Percentiles rank a stretch among this genome's conserved stretches.
phyloP scores from a whole-genome alignment of 30 jellyfish, hydroid and myxozoan species.

The Pseudorhiza aurosa region DNA sequence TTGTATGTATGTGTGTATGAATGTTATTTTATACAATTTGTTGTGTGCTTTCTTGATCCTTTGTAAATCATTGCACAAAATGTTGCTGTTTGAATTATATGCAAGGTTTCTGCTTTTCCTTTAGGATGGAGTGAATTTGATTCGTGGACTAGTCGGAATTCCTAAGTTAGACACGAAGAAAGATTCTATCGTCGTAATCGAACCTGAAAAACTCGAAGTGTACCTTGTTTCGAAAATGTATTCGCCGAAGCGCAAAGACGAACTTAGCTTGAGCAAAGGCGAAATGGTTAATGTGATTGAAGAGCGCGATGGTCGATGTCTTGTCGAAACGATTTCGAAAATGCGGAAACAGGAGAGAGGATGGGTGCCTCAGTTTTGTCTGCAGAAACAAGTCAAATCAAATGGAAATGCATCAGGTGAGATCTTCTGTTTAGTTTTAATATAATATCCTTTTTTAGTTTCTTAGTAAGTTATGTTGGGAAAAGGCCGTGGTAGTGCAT shows the following conservation, averaged over 20 bases:
- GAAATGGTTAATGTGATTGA: conserved; percentile 71
- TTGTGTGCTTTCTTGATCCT: too few relatives aligned
- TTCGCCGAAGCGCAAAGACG: conserved; percentile 91
- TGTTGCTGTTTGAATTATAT: too few relatives aligned
- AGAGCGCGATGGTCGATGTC: conserved; percentile 72
- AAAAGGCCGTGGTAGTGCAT: too few relatives aligned
- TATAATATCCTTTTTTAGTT: too few relatives aligned
- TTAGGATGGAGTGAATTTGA: conserved; percentile 42
- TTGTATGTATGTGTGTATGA: too few relatives aligned
- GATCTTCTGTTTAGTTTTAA: too few relatives aligned
- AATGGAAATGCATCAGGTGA: conserved; percentile 6
- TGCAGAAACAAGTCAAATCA: conserved; percentile 34
- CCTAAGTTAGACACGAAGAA: conserved; percentile 32
- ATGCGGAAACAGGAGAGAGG: conserved; percentile 69
- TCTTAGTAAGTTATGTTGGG: too few relatives aligned
- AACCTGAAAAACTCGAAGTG: background rate
- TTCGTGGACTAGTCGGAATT: conserved; percentile 51
- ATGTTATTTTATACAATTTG: too few relatives aligned
- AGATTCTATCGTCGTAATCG: background rate
- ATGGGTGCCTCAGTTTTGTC: conserved; percentile 87
- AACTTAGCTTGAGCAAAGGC: conserved; percentile 68
- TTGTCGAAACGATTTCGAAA: conserved; percentile 62
- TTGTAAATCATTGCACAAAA: too few relatives aligned
- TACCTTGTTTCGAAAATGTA: conserved; percentile 44
- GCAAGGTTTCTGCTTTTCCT: background rate